Base-by-base conservation (phyloP, 2,888 invertebrate species). In the Eupithecia abbreviata region DNA sequence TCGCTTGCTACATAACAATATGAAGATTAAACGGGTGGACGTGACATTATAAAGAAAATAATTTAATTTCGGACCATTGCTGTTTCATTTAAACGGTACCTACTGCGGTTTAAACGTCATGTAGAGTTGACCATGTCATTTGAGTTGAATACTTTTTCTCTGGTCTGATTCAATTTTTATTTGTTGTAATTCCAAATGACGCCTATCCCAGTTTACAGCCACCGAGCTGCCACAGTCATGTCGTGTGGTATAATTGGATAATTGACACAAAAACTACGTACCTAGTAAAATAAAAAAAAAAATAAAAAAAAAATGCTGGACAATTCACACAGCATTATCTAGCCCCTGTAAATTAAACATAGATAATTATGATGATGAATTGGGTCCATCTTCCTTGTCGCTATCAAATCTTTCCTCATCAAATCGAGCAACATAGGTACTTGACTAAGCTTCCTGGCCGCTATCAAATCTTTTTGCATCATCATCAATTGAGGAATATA, bases 1-100 rank as follows among this genome's bases (percentile, higher is more conserved):
- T 83, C 77, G 67, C 77, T 66, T 80, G 81, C 86, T 84, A 89
- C 89, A 87, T 88, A 89, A 90, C 86, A 86, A 87, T 87, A 88
- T 86, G 85, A 84, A 87, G 89, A 88, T 89, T 85, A 75, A 77
- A 82, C 10, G 18, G 66, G 45, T 41, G 42, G 66, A 66, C 42
- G 66, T 65, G 62, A 66, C 15, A 66, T 42, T 42, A 42, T 66
- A 62, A 30, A 30, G 62, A 62, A 62, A 30, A 10, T 12, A 58
- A 10, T 62, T 62, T 62, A 30, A 4, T 30, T 30, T 62, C 30
- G 58, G 30, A 62, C 12, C 62, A 62, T 62, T 30, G 4, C 4
- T 18, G 62, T 18, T 58, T 47, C 18, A 62, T 62, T 62, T 30
- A 58, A 18, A 58, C 55, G 9, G 7, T n/a, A 58, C n/a, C 18